phyloP scores from a whole-genome alignment of 2,797 vertebrate genomes.

The Orientallactaga sibirica region DNA sequence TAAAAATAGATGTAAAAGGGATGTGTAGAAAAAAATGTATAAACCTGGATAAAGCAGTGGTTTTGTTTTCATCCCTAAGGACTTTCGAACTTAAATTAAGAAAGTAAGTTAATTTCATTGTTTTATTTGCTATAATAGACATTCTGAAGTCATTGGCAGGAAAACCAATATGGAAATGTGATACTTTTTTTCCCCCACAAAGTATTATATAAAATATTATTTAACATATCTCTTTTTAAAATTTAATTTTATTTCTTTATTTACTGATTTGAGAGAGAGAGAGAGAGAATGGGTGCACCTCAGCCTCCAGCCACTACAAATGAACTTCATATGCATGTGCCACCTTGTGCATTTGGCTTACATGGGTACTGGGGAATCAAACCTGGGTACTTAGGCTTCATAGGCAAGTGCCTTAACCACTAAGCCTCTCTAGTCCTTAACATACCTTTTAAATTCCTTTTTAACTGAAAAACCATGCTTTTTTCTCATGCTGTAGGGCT shows the following conservation, averaged over 20 bases:
- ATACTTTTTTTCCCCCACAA: slow-evolving; percentile 26
- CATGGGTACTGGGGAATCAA: too few species aligned
- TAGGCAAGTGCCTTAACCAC: too few species aligned
- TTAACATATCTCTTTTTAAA: not conserved
- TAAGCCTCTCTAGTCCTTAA: not conserved
- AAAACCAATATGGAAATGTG: slow-evolving; percentile 52
- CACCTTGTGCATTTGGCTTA: too few species aligned
- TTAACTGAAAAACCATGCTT: not conserved
- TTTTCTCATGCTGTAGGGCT: not conserved
- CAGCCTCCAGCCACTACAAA: too few species aligned
- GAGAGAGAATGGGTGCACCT: too few species aligned
- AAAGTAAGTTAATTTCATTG: slow-evolving; percentile 65
- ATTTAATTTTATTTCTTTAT: too few species aligned
- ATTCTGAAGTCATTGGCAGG: slow-evolving; percentile 64
- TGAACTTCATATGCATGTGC: too few species aligned
- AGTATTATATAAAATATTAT: slow-evolving; percentile 59
- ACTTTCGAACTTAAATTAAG: slow-evolving; percentile 74
- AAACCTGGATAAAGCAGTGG: slow-evolving; percentile 61
- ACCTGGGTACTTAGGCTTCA: too few species aligned
- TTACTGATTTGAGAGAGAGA: too few species aligned
- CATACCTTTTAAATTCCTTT: slow-evolving; percentile 3
- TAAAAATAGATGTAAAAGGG: slow-evolving; percentile 68
- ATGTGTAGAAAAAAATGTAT: slow-evolving; percentile 60
- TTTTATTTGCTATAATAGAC: slow-evolving; percentile 74
- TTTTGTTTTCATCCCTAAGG: slow-evolving; percentile 59